Conservation (phyloP, 2,113 vertebrate genomes). For the Alethe diademata region DNA sequence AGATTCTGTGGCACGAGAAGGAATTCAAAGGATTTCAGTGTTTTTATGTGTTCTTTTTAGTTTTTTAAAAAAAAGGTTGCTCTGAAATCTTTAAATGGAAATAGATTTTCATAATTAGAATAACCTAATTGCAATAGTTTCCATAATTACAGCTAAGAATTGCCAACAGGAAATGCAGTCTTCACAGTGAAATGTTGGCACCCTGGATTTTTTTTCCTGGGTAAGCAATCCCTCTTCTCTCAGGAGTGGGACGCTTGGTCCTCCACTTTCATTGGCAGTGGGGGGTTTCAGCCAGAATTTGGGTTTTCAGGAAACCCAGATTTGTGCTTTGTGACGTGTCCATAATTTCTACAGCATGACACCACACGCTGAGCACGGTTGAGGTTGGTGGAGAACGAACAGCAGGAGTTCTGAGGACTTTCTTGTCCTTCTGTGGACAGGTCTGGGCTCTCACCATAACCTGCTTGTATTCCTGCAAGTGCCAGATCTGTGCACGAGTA, state of each 20-base stretch:
- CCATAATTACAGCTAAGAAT: slow-evolving; percentile 20
- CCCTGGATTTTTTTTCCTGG: neutral
- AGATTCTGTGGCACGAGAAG: neutral
- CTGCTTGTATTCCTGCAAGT: neutral
- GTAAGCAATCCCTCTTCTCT: neutral
- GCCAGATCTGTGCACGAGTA: neutral
- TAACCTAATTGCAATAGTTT: slow-evolving; percentile 23
- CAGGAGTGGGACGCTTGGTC: neutral
- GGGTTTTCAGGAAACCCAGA: neutral
- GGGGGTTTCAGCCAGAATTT: neutral
- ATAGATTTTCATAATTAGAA: slow-evolving; percentile 41
- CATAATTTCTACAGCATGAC: neutral
- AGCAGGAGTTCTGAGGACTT: neutral
- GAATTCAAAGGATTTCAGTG: slow-evolving; percentile 22
- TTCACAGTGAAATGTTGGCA: neutral
- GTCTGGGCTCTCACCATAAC: neutral
- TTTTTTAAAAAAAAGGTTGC: neutral
- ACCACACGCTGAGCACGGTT: accelerated
- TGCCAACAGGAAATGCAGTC: neutral
- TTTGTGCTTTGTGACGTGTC: neutral
- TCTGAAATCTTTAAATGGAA: slow-evolving; percentile 23
- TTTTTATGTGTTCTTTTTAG: neutral
- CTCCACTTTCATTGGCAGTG: neutral
- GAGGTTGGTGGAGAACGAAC: neutral
- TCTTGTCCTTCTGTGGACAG: neutral